phyloP scores from a whole-genome alignment of 1,140 invertebrate genomes.

The Planococcus citri region DNA sequence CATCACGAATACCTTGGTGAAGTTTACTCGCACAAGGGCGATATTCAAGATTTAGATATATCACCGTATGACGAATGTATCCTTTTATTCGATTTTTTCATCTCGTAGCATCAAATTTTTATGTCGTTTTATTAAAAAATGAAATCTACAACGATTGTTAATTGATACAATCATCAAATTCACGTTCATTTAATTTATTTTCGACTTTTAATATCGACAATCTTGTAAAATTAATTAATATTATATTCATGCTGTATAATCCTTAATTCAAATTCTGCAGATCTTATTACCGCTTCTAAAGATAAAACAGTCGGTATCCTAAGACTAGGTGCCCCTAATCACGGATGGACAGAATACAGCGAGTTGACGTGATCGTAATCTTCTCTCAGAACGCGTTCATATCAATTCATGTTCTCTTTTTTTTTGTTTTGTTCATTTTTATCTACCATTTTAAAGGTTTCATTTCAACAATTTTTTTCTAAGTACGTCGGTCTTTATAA shows the following conservation, averaged over 20 bases:
- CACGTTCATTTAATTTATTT: too few relatives aligned
- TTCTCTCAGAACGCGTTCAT: not conserved
- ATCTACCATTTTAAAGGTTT: too few relatives aligned
- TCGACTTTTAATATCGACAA: too few relatives aligned
- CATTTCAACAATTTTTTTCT: too few relatives aligned
- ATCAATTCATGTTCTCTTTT: not conserved
- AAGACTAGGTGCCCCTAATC: constrained; percentile 39
- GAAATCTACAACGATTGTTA: too few relatives aligned
- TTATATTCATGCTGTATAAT: constrained; percentile 1
- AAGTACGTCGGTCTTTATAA: too few relatives aligned
- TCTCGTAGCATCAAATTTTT: too few relatives aligned
- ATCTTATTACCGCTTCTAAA: constrained; percentile 41
- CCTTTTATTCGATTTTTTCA: constrained; percentile 31
- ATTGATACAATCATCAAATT: too few relatives aligned
- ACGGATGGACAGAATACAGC: constrained; percentile 40
- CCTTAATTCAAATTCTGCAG: constrained; percentile 31
- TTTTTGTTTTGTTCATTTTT: too few relatives aligned
- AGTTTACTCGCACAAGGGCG: constrained; percentile 38
- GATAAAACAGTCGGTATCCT: constrained; percentile 41
- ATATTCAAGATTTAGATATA: constrained; percentile 42
- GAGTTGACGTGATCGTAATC: constrained; percentile 37
- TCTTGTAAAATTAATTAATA: too few relatives aligned
- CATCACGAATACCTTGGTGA: constrained; percentile 39
- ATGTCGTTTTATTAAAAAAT: too few relatives aligned
- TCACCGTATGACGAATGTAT: constrained; percentile 45